Percentiles rank a stretch among this genome's conserved stretches.
These are phyloP conservation scores for Macrosoma leucophasiata DNA, from an alignment of 2,888 invertebrate genomes.

Conservation along the genomic window DNA sequence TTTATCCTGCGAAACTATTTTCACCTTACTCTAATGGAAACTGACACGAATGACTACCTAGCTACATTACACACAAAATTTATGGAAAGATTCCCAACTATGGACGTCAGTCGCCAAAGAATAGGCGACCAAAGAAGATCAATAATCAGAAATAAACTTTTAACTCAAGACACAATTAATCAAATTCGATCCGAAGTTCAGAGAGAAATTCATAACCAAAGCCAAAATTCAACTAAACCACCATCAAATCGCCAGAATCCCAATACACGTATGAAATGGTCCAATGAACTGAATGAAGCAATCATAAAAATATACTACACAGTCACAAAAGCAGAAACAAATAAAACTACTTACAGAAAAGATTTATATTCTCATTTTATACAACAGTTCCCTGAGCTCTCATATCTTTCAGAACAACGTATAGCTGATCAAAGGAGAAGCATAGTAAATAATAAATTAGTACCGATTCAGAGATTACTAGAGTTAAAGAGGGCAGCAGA, in stretches of 20 bases:
- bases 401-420: constrained; percentile 17
- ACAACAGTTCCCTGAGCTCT: constrained; percentile 9
- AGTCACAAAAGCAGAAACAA: constrained; percentile 15
- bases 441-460: constrained; percentile 15
- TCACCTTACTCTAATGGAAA: constrained; percentile 7
- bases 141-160: constrained; percentile 19
- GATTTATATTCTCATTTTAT: constrained; percentile 11
- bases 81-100: constrained; percentile 16
- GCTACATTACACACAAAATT: constrained; percentile 18
- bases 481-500: constrained; percentile 5
- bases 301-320: constrained; percentile 13
- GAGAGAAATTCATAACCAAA: neutral
- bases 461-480: constrained; percentile 5
- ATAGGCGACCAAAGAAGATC: constrained; percentile 24
- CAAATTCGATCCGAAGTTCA: constrained; percentile 5
- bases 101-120: constrained; percentile 22
- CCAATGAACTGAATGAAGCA: constrained; percentile 15
- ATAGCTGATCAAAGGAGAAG: constrained; percentile 16
- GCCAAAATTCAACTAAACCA: neutral
- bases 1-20: constrained; percentile 18
- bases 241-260: constrained; percentile 1
- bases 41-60: constrained; percentile 9
- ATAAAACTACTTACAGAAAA: constrained; percentile 16
- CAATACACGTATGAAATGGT: constrained; percentile 17
- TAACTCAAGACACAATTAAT: constrained; percentile 7